Conservation (phyloP, 2,888 invertebrate genomes). For the Tachina fera region DNA sequence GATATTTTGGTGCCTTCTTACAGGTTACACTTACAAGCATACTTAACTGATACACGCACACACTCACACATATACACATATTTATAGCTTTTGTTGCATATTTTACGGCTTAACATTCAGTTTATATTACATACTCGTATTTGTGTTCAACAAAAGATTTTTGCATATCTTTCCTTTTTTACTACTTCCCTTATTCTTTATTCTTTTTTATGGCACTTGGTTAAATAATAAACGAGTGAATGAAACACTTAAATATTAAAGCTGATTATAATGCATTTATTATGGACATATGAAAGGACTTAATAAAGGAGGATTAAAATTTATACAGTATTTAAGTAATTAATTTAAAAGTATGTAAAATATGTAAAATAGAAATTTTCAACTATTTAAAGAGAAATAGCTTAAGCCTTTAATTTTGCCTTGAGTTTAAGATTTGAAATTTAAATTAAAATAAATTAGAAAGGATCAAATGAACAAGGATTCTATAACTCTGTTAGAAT, state of each 20-base stretch:
- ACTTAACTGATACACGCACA: neutral
- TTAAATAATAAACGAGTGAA: constrained; percentile 13
- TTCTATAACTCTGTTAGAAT: neutral
- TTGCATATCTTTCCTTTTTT: neutral
- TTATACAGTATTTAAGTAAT: constrained; percentile 1
- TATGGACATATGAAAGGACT: neutral
- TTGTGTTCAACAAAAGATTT: constrained; percentile 7
- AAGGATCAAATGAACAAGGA: neutral
- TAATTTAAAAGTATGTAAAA: neutral
- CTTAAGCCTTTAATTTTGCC: too few relatives aligned
- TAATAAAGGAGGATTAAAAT: neutral
- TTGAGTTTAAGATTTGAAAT: too few relatives aligned
- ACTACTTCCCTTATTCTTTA: neutral
- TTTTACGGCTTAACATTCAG: constrained; percentile 32
- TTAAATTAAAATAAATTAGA: too few relatives aligned
- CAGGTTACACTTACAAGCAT: constrained; percentile 6
- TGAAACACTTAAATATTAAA: constrained; percentile 31
- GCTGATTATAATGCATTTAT: constrained; percentile 44
- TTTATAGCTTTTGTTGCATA: constrained; percentile 28
- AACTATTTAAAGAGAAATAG: too few relatives aligned
- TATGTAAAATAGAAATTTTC: too few relatives aligned
- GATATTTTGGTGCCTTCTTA: constrained; percentile 44
- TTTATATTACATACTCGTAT: constrained; percentile 5
- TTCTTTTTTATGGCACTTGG: neutral
- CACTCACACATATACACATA: neutral